A percentile compares a stretch with the other conserved stretches of the same genome.
Evolutionary conservation across 2,888 invertebrate genomes (phyloP).

Genomic region (Synanthedon formicaeformis): DNA sequence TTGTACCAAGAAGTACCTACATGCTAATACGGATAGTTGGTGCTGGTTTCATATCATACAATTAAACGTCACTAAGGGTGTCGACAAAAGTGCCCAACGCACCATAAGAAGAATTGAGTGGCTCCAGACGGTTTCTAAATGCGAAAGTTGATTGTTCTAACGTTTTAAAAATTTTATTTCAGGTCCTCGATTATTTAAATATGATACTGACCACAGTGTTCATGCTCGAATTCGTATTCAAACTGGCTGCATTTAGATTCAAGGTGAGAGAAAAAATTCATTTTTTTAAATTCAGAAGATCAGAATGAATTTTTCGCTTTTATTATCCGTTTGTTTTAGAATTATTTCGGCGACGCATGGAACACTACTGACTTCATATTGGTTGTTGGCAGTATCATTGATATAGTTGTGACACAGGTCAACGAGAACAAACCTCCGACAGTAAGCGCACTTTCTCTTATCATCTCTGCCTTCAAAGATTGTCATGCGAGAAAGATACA

Average conservation of each 20-base stretch:
- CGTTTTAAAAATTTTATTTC: conserved; percentile 10
- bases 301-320: background rate
- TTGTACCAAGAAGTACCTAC: too few species aligned
- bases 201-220: conserved; percentile 98
- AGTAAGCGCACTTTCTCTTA: too few species aligned
- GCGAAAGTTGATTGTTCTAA: background rate
- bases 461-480: too few species aligned
- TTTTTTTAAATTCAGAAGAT: background rate
- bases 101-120: too few species aligned
- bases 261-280: conserved; percentile 73
- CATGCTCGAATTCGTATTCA: conserved; percentile 97
- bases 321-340: conserved; percentile 72
- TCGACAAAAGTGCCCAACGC: too few species aligned
- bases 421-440: conserved; percentile 71
- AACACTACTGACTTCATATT: conserved; percentile 97
- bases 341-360: conserved; percentile 98
- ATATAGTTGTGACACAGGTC: conserved; percentile 95
- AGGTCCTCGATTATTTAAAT: conserved; percentile 90
- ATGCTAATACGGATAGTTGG: too few species aligned
- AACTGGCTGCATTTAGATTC: conserved; percentile 95
- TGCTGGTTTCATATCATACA: too few species aligned
- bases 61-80: too few species aligned
- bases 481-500: too few species aligned
- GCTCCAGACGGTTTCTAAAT: background rate
- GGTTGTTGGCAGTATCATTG: conserved; percentile 95